Conservation (phyloP, 2,113 vertebrate species). For the Dipodomys ordii region DNA sequence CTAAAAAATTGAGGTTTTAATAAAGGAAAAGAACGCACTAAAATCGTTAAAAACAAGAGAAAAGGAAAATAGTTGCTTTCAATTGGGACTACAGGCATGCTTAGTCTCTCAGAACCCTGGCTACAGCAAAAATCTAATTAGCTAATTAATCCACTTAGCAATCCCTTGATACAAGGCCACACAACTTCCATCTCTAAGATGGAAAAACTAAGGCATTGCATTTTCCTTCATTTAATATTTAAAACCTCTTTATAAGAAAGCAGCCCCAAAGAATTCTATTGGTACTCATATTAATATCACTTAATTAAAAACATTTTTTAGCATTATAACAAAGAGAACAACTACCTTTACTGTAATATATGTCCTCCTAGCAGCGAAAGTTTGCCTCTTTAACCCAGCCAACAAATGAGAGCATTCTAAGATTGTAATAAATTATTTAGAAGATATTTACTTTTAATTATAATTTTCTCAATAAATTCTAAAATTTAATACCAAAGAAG, state of each 20-base stretch:
- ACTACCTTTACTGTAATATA: conserved; percentile 59
- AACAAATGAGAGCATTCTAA: conserved; percentile 70
- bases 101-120: conserved; percentile 47
- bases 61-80: background rate
- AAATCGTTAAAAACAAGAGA: no score
- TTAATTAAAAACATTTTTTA: conserved; percentile 83
- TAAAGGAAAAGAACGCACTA: no score
- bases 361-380: conserved; percentile 47
- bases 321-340: conserved; percentile 69
- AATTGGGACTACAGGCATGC: background rate
- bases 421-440: conserved; percentile 76
- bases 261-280: conserved; percentile 63
- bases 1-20: background rate
- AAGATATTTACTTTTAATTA: conserved; percentile 78
- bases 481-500: conserved; percentile 66
- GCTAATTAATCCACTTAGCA: conserved; percentile 68
- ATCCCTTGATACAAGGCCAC: conserved; percentile 68
- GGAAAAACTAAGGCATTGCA: conserved; percentile 72
- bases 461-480: conserved; percentile 76
- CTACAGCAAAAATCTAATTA: conserved; percentile 70
- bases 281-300: conserved; percentile 72
- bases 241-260: conserved; percentile 66
- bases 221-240: conserved; percentile 80
- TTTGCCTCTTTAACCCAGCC: conserved; percentile 69
- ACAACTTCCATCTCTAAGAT: conserved; percentile 66